Conservation (phyloP, 2,797 vertebrate genomes). For the Anguilla obscura region DNA sequence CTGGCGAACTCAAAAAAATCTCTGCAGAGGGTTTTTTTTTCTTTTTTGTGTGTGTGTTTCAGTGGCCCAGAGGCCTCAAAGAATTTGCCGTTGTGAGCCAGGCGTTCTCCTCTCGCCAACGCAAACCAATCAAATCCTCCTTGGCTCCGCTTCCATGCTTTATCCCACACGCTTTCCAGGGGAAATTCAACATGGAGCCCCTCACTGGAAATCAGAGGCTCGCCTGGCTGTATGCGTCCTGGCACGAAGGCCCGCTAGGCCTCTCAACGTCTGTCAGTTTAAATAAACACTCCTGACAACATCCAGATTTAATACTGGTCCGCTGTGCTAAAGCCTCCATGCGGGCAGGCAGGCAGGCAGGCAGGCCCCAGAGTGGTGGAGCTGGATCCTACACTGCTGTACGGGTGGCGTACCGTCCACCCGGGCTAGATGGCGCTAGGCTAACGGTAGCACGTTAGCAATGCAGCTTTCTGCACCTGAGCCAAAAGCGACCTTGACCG, state of each 20-base stretch:
- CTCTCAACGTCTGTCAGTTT: not conserved
- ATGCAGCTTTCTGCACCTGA: not conserved
- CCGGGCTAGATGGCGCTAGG: not conserved
- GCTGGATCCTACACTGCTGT: no score
- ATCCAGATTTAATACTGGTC: not conserved
- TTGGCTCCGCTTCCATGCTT: not conserved
- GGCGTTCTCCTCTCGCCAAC: not conserved
- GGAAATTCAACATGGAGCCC: not conserved
- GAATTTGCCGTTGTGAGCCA: constrained; percentile 15
- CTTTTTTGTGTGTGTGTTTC: not conserved
- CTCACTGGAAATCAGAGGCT: not conserved
- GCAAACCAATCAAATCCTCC: constrained; percentile 4
- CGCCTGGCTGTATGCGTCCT: not conserved
- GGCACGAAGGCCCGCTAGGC: not conserved
- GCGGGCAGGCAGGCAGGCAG: no score
- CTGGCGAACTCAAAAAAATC: not conserved
- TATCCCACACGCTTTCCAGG: not conserved
- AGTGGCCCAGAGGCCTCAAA: constrained; percentile 1
- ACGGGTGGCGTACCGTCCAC: not conserved
- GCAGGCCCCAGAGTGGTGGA: no score
- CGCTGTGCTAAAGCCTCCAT: not conserved
- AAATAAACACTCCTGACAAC: not conserved
- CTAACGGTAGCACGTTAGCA: not conserved
- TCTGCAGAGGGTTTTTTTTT: not conserved
- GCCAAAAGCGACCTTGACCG: not conserved